Conservation (phyloP, 2,113 vertebrate genomes). For the Panthera uncia region DNA sequence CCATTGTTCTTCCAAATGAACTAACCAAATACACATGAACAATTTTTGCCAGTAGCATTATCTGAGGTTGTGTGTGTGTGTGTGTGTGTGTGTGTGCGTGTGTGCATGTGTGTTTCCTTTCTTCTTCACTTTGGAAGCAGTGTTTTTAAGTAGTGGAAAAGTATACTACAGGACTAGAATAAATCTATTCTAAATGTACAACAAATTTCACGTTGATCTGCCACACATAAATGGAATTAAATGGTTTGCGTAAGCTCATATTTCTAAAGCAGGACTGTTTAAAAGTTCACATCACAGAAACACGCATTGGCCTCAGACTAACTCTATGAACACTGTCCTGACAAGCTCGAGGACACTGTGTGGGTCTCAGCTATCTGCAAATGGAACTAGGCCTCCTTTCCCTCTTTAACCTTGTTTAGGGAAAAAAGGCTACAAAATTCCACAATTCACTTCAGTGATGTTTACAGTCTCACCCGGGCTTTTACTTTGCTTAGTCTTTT, state of each 20-base stretch:
- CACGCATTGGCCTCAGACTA: not conserved
- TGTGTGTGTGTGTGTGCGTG: not conserved
- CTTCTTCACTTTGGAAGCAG: not conserved
- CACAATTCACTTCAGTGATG: not conserved
- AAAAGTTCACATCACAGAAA: not conserved
- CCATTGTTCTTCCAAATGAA: not conserved
- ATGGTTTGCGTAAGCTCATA: not conserved
- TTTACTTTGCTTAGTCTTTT: not conserved
- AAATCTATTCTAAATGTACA: conserved; percentile 4
- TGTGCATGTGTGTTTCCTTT: not conserved
- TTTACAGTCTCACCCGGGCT: not conserved
- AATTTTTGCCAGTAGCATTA: not conserved
- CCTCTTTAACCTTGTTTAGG: not conserved
- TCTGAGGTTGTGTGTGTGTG: not conserved
- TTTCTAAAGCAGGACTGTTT: not conserved
- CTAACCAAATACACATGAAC: not conserved
- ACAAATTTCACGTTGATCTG: not conserved
- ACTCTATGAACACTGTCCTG: not conserved
- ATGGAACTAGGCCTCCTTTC: not conserved
- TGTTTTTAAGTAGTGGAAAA: not conserved
- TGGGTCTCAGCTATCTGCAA: not conserved
- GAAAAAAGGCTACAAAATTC: not conserved
- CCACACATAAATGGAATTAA: not conserved
- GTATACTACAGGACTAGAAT: not conserved
- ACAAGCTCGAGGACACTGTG: not conserved